Conservation (phyloP, 2,113 vertebrate genomes). For the Rafetus swinhoei region DNA sequence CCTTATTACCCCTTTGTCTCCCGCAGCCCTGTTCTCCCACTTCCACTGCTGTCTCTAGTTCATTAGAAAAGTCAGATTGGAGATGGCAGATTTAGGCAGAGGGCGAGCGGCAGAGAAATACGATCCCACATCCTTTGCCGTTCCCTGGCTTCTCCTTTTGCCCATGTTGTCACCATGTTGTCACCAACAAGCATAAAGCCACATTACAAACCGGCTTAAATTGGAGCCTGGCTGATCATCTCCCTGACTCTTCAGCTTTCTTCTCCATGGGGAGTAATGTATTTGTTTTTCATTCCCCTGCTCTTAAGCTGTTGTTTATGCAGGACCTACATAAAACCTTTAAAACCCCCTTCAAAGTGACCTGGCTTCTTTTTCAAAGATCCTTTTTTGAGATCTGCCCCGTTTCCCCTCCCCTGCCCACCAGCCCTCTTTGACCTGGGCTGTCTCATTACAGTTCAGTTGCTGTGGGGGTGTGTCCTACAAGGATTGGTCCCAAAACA, state of each 20-base stretch:
- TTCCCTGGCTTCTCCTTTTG: not conserved
- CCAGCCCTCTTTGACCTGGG: not conserved
- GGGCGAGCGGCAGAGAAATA: not conserved
- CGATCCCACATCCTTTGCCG: not conserved
- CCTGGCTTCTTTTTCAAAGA: not conserved
- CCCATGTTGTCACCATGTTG: not conserved
- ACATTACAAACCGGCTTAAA: not conserved
- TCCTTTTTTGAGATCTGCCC: not conserved
- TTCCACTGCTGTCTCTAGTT: not conserved
- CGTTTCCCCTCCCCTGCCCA: not conserved
- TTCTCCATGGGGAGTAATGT: not conserved
- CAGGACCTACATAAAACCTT: not conserved
- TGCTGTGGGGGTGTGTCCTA: conserved; percentile 90
- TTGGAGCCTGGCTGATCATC: not conserved
- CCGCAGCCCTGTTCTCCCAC: not conserved
- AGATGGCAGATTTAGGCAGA: not conserved
- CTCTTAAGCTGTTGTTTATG: not conserved
- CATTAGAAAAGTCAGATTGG: not conserved
- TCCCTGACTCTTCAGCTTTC: not conserved
- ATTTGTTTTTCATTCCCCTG: not conserved
- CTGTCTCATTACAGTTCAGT: conserved; percentile 80
- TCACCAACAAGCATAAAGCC: too few relatives aligned
- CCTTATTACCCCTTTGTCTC: not conserved
- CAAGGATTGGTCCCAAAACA: conserved; percentile 91
- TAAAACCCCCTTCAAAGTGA: not conserved